phyloP scores from a whole-genome alignment of 2,113 vertebrate species.

The Coracopsis vasa region DNA sequence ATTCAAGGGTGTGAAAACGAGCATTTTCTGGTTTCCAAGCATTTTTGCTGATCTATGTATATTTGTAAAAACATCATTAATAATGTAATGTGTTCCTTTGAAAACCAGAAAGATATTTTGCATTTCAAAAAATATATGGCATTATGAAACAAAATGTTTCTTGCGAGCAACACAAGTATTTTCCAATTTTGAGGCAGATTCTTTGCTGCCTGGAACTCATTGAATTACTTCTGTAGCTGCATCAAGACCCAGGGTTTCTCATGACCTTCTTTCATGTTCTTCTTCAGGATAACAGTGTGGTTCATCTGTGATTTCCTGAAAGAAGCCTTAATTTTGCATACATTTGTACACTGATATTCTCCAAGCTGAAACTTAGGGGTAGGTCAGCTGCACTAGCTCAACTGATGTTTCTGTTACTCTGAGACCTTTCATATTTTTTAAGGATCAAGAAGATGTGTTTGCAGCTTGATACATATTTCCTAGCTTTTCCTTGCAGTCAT shows the following conservation, averaged over 20 bases:
- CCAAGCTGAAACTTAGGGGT: background rate
- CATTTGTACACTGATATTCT: background rate
- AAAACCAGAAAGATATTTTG: background rate
- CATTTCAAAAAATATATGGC: fast-evolving
- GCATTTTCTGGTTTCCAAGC: background rate
- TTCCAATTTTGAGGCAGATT: background rate
- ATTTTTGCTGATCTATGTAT: background rate
- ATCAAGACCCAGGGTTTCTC: background rate
- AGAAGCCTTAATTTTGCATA: background rate
- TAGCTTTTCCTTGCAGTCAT: background rate
- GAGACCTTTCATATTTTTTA: background rate
- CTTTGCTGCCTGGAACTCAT: background rate
- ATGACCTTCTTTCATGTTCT: background rate
- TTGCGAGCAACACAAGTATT: background rate
- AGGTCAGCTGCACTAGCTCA: background rate
- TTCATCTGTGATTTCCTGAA: background rate
- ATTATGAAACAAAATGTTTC: background rate
- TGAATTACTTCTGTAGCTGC: background rate
- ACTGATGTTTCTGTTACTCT: background rate
- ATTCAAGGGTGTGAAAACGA: background rate
- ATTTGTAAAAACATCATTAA: background rate
- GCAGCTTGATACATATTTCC: background rate
- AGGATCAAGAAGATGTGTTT: background rate
- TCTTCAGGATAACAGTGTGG: background rate
- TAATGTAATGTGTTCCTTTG: background rate